Conservation (phyloP, 2,113 vertebrate species). For the Jacana jacana region DNA sequence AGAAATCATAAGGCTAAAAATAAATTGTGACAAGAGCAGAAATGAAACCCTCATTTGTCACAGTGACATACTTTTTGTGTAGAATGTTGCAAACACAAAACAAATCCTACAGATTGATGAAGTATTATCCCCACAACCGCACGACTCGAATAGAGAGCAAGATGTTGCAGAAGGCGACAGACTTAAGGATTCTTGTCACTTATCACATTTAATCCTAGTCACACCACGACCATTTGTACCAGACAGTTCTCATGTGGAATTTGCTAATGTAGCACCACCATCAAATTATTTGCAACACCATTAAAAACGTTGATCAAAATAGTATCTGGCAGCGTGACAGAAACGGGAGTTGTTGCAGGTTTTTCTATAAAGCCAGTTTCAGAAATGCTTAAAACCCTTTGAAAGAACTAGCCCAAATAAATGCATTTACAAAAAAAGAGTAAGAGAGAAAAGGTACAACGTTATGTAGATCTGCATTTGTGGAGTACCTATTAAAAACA, state of each 20-base stretch:
- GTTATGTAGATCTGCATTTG: background rate
- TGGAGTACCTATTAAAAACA: background rate
- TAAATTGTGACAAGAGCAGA: background rate
- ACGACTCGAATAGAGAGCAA: fast-evolving
- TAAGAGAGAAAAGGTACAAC: background rate
- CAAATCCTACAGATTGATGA: background rate
- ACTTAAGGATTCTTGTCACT: background rate
- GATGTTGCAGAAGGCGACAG: background rate
- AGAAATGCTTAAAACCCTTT: background rate
- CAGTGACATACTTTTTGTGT: background rate
- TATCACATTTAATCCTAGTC: background rate
- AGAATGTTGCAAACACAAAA: background rate
- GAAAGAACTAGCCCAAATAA: background rate
- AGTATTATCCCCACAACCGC: background rate
- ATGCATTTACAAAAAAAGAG: background rate
- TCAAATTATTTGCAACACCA: background rate
- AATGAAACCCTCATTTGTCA: background rate
- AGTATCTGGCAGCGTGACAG: fast-evolving
- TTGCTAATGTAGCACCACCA: background rate
- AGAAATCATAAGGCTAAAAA: background rate
- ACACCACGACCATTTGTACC: background rate
- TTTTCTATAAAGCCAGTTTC: background rate
- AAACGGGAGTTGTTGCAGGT: background rate
- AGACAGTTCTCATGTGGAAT: background rate
- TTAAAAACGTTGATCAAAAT: background rate